Evolutionary conservation across 2,888 invertebrate genomes (phyloP), one percentile per base, ranked within the genome.

Genomic region (Reticulitermes lucifugus): DNA sequence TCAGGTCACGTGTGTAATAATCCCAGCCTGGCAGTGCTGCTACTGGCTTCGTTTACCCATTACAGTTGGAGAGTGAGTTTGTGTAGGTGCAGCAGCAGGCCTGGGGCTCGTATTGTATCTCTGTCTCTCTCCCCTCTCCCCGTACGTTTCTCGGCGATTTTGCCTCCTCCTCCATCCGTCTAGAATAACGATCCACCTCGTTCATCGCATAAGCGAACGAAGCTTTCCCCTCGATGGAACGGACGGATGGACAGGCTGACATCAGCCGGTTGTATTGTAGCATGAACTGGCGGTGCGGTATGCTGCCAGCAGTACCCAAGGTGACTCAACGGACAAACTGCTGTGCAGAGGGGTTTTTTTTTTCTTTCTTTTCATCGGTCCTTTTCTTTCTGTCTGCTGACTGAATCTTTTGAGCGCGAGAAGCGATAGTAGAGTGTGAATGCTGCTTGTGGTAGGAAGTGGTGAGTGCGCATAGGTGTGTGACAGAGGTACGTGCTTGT

Each of bases 161-260:
- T 77, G 77, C 77, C 35, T 35, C 46, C 46, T 25, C 25, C 25
- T 51, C 55, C 79, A 80, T 86, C 86, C 86, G 86, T 87, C 86
- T 87, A 86, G 87, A 85, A 86, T 87, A 86, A 87, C 87, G 87
- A 87, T 87, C 87, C 87, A 85, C 83, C 84, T 81, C 81, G 81
- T 70, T 51, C 79, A 46, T 25, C 79, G 51, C 51, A 55, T 51
- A 35, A 55, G 80, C 80, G 59, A 80, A 65, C 41, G 22, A 70
- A 81, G 70, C 70, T 81, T 81, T 70, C 81, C 81, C 81, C 81
- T 70, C 81, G 81, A 25, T 14, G 65, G 55, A 77, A 51, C 70
- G 81, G 25, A 60, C 35, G 80, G 60, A 80, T 60, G 80, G 80
- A 55, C 80, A 60, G 75, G 46, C 75, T 22, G 75, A 43, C 43